phyloP scores from a whole-genome alignment of 2,113 vertebrate genomes.

The Uria aalge region DNA sequence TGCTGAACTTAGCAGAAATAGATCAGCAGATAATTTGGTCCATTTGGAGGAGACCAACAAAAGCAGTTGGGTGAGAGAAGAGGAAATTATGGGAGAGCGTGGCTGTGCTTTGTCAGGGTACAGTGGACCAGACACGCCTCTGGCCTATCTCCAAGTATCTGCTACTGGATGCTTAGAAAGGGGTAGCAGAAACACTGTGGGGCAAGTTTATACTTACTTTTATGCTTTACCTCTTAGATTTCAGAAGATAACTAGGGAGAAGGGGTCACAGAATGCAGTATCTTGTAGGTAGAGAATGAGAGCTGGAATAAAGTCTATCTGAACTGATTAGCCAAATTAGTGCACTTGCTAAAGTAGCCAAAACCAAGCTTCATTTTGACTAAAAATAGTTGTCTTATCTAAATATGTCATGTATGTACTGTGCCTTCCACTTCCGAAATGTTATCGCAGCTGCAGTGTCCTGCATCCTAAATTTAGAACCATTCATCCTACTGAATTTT shows the following conservation, averaged over 20 bases:
- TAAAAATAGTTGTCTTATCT: slow-evolving; percentile 64
- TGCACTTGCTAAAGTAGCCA: background rate
- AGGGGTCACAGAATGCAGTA: background rate
- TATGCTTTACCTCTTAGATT: background rate
- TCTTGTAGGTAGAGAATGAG: background rate
- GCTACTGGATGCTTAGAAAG: background rate
- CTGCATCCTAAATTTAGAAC: slow-evolving; percentile 59
- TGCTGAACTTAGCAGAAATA: slow-evolving; percentile 1
- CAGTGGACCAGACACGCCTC: background rate
- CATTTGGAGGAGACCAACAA: background rate
- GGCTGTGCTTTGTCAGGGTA: background rate
- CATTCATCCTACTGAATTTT: slow-evolving; percentile 46
- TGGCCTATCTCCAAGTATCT: background rate
- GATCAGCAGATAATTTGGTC: background rate
- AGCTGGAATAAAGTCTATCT: background rate
- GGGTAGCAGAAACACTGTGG: background rate
- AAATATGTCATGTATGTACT: slow-evolving; percentile 38
- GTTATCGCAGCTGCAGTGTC: slow-evolving; percentile 43
- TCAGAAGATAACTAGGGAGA: background rate
- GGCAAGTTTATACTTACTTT: background rate
- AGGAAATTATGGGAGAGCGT: background rate
- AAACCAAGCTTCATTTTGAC: background rate
- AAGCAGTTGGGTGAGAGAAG: background rate
- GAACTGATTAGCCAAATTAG: slow-evolving; percentile 7
- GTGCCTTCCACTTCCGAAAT: slow-evolving; percentile 55